Base-by-base conservation (phyloP, 2,113 vertebrate species). In the Polypterus senegalus region DNA sequence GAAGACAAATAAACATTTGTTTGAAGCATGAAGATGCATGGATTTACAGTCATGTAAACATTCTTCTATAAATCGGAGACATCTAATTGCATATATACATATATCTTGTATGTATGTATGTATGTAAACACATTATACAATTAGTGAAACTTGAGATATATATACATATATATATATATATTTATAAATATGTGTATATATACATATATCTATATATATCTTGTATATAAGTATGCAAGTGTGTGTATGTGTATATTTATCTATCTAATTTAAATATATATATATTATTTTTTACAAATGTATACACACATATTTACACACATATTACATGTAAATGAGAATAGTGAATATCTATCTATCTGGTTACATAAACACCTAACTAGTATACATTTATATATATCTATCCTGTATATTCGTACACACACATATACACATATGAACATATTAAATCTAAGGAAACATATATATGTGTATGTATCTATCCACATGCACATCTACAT, bases 11-110 rank as follows among this genome's bases (percentile, higher is more conserved):
- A 60, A 60, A 71, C 48, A 61, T 53, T 67, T 66, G 68, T 76
- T 71, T 80, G 73, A 74, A 81, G 85, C 83, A 87, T 87, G 84
- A 82, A 65, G 51, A 63, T 79, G 84, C 86, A 87, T 88, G 84
- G 81, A 78, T 77, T 72, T 74, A 69, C 67, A 68, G 71, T 79
- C 11, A 74, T 81, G 74, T 71, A 60, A 73, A 74, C 65, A 71
- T 68, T 64, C 7, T 27, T 27, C 27, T 27, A 27, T 49, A 51
- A 44, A 61, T 5, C 7, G 11, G 6, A 9, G 57, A 54, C 72
- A 74, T 77, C 71, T 73, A 75, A 80, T 70, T 69, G 70, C 66
- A 73, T 77, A 74, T 67, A 67, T 70, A 69, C 80, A 63, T 66
- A 53, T 76, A 76, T 83, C 69, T 65, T 63, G 71, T 72, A 55